phyloP scores from a whole-genome alignment of 2,797 vertebrate species.

The Pangasius krempfi region DNA sequence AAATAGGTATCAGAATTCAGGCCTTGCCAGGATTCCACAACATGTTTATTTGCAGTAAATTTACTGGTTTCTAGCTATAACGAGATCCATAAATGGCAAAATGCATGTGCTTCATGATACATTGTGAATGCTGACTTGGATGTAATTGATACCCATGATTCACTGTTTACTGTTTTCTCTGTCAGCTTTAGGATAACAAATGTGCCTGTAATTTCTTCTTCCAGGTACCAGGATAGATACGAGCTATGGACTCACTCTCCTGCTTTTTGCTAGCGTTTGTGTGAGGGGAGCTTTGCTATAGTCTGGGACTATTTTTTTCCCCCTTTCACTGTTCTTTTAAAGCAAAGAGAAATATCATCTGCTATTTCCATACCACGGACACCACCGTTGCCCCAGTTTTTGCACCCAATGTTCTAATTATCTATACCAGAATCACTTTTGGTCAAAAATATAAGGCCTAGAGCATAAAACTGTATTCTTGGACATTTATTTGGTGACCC shows the following conservation, averaged over 20 bases:
- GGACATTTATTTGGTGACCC: slow-evolving; percentile 70
- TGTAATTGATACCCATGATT: slow-evolving; percentile 32
- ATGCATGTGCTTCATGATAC: slow-evolving; percentile 15
- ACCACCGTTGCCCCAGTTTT: slow-evolving; percentile 84
- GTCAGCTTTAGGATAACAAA: slow-evolving; percentile 76
- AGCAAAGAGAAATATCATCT: slow-evolving; percentile 87
- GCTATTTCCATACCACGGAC: slow-evolving; percentile 84
- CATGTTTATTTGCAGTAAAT: slow-evolving; percentile 6
- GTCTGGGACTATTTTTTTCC: slow-evolving; percentile 76
- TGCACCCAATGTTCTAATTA: slow-evolving; percentile 86
- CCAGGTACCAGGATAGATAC: slow-evolving; percentile 92
- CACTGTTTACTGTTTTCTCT: slow-evolving; percentile 57
- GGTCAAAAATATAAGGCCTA: slow-evolving; percentile 64
- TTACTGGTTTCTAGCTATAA: background rate
- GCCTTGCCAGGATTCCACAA: background rate
- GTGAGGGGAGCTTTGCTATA: slow-evolving; percentile 92
- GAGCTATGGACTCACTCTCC: slow-evolving; percentile 88
- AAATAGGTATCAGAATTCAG: slow-evolving; percentile 6
- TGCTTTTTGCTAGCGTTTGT: slow-evolving; percentile 87
- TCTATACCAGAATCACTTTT: slow-evolving; percentile 82
- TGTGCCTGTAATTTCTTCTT: slow-evolving; percentile 75
- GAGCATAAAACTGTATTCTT: slow-evolving; percentile 73
- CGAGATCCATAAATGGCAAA: slow-evolving; percentile 7
- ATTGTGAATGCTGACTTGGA: slow-evolving; percentile 11
- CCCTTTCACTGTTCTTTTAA: slow-evolving; percentile 85